phyloP scores from a whole-genome alignment of 1,140 invertebrate genomes.

The Hetaerina americana region DNA sequence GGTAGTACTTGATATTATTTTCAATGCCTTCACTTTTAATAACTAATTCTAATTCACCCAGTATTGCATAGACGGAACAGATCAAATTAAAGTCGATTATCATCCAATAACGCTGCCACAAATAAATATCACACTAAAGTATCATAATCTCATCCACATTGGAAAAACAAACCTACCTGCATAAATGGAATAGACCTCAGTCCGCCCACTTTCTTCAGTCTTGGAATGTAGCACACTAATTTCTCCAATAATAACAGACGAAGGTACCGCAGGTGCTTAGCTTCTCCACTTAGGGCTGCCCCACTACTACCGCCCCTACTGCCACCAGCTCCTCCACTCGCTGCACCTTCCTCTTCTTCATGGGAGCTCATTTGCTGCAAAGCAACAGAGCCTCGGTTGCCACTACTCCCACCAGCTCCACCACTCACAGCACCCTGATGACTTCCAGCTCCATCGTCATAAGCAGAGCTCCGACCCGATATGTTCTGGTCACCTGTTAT shows the following conservation, averaged over 20 bases:
- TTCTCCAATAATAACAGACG: constrained; percentile 45
- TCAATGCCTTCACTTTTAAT: no score
- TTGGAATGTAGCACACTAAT: constrained; percentile 46
- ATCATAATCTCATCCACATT: no score
- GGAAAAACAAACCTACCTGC: no score
- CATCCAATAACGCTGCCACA: no score
- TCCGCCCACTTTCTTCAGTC: constrained; percentile 50
- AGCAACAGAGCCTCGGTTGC: constrained; percentile 20
- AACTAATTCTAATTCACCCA: no score
- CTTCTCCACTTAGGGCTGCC: constrained; percentile 21
- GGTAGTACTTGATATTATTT: no score
- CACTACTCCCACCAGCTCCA: constrained; percentile 27
- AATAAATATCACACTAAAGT: no score
- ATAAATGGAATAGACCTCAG: constrained; percentile 79
- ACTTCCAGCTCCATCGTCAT: constrained; percentile 40
- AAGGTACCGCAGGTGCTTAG: constrained; percentile 29
- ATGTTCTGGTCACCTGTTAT: constrained; percentile 74
- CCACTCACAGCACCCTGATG: constrained; percentile 36
- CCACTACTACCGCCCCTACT: constrained; percentile 17
- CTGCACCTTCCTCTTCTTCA: constrained; percentile 32
- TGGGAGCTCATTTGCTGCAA: constrained; percentile 5
- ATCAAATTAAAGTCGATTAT: no score
- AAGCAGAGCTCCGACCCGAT: constrained; percentile 77
- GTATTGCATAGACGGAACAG: no score
- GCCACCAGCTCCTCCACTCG: constrained; percentile 22